Evolutionary conservation across 2,888 invertebrate genomes (phyloP), one percentile per base, ranked within the genome.

Genomic region (Glomeris marginata): DNA sequence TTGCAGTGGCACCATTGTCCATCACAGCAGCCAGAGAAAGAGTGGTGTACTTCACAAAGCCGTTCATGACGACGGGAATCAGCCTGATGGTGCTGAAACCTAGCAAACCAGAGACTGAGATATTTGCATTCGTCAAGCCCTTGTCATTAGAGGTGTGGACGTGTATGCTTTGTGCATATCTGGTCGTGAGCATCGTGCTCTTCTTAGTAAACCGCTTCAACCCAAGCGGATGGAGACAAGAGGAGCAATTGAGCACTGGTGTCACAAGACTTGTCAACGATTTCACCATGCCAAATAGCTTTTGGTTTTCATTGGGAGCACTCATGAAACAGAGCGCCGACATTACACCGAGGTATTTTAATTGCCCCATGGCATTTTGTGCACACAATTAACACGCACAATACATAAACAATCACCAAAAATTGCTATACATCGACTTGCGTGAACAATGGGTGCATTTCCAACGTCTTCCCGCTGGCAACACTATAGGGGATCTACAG

Each of bases 81-180:
- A 71, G 71, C 55, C 74, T 76, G 52, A 72, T 76, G 72, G 74
- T 77, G 56, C 73, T 74, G 60, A 73, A 73, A 56, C 74, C 75
- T 18, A 70, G 67, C 54, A 67, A 69, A 42, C 62, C 65, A 52
- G 63, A 64, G 49, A 72, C 72, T 15, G 71, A 71, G 5, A 71
- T 74, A 1, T 74, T 74, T 59, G 73, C 73, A 11, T 74, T 74
- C 60, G 72, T 75, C 72, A 66, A 71, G 55, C 74, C 74, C 28
- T 61, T 74, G 45, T 70, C 70, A 45, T 64, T 66, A 16, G 69
- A 72, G 59, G 73, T 74, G 45, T 74, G 74, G 74, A 69, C 69
- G 58, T 71, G 68, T 56, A 72, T 75, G 45, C 68, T 72, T 28
- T 67, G 73, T 51, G 72, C 73, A 1, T 74, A 74, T 56, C 64